phyloP scores from a whole-genome alignment of 2,888 invertebrate genomes.

The Deilephila elpenor region DNA sequence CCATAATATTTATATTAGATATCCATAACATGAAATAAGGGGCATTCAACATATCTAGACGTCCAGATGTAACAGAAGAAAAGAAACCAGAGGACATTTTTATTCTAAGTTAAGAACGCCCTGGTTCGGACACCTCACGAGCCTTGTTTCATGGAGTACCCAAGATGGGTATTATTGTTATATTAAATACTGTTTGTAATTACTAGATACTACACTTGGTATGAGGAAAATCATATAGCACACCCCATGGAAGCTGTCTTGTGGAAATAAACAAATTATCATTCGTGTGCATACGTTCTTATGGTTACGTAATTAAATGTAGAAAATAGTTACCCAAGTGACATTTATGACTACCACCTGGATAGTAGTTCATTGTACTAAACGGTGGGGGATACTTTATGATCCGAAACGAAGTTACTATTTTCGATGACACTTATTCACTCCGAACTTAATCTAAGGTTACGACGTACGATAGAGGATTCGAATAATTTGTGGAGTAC shows the following conservation, averaged over 20 bases:
- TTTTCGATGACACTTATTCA: too few relatives aligned
- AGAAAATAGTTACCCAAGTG: neutral
- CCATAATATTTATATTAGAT: too few relatives aligned
- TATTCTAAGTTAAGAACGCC: constrained; percentile 22
- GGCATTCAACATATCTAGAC: neutral
- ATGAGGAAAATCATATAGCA: neutral
- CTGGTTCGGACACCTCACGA: constrained; percentile 20
- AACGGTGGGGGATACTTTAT: too few relatives aligned
- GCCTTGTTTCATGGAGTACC: constrained; percentile 20
- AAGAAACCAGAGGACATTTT: constrained; percentile 31
- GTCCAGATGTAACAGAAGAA: neutral
- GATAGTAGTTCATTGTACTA: neutral
- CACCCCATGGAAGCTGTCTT: constrained; percentile 1
- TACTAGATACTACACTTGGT: neutral
- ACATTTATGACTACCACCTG: too few relatives aligned
- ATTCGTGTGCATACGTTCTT: neutral
- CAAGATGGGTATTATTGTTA: constrained; percentile 12
- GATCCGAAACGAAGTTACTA: too few relatives aligned
- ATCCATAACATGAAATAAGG: neutral
- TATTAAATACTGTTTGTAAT: constrained; percentile 11
- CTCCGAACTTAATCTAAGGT: too few relatives aligned
- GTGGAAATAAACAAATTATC: too few relatives aligned
- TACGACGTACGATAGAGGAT: too few relatives aligned
- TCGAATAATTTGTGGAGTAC: too few relatives aligned
- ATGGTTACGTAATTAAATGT: constrained; percentile 1